Conservation (phyloP, 2,888 invertebrate species). For the Hypomecis atomaria region DNA sequence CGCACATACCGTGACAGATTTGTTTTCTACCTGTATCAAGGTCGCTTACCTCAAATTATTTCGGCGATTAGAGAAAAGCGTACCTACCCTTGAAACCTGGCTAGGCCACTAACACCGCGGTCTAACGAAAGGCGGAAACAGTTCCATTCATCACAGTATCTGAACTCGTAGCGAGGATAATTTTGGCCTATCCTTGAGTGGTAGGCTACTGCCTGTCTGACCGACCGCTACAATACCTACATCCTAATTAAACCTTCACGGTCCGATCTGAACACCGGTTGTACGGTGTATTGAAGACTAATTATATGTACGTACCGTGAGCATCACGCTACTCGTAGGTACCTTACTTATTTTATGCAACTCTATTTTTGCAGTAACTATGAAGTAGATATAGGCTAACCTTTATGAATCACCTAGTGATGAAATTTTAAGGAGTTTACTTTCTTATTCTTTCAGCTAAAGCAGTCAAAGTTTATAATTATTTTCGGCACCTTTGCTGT, state of each 20-base stretch:
- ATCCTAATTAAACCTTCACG: constrained; percentile 13
- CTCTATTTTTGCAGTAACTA: too few relatives aligned
- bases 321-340: neutral
- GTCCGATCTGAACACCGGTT: constrained; percentile 12
- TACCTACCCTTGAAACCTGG: constrained; percentile 29
- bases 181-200: constrained; percentile 21
- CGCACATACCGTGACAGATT: constrained; percentile 1
- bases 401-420: too few relatives aligned
- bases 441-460: too few relatives aligned
- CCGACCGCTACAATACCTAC: neutral
- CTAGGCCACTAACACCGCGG: neutral
- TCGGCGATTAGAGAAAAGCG: neutral
- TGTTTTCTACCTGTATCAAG: neutral
- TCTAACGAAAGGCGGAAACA: constrained; percentile 49
- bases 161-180: constrained; percentile 9
- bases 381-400: too few relatives aligned
- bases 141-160: constrained; percentile 19
- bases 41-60: constrained; percentile 5
- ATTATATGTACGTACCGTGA: neutral
- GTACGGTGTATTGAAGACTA: constrained; percentile 3
- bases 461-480: too few relatives aligned
- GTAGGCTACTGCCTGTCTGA: constrained; percentile 4
- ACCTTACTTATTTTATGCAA: too few relatives aligned
- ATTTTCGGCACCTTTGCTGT: too few relatives aligned
- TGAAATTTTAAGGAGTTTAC: too few relatives aligned